Evolutionary conservation across 2,113 vertebrate genomes (phyloP).

Genomic region (human (Homo sapiens)): DNA sequence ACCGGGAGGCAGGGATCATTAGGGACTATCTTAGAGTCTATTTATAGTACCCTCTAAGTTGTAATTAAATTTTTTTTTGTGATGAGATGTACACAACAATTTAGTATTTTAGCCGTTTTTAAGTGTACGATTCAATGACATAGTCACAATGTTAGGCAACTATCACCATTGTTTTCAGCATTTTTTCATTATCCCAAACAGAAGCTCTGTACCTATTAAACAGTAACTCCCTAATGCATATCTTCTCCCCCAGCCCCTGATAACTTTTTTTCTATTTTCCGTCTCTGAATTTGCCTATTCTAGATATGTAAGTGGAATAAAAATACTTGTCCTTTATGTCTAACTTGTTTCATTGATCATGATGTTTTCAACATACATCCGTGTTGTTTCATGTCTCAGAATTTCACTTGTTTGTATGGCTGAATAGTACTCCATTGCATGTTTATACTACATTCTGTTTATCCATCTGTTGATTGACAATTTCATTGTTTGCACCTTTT

Average conservation of each 20-base stretch:
- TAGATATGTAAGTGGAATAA: not conserved
- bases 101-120: not conserved
- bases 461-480: not conserved
- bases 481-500: not conserved
- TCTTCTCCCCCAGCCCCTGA: not conserved
- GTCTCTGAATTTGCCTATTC: not conserved
- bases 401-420: not conserved
- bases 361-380: not conserved
- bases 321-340: not conserved
- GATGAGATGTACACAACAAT: not conserved
- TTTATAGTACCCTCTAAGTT: not conserved
- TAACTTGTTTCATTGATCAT: not conserved
- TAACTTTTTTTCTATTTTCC: not conserved
- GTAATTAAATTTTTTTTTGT: not conserved
- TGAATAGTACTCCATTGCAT: not conserved
- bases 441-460: not conserved
- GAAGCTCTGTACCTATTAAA: not conserved
- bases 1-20: not conserved
- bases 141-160: not conserved
- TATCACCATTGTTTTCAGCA: not conserved
- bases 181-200: not conserved
- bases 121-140: not conserved
- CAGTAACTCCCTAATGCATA: not conserved
- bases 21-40: not conserved
- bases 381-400: not conserved